Conservation (phyloP, 2,797 vertebrate genomes). For the Trachurus trachurus region DNA sequence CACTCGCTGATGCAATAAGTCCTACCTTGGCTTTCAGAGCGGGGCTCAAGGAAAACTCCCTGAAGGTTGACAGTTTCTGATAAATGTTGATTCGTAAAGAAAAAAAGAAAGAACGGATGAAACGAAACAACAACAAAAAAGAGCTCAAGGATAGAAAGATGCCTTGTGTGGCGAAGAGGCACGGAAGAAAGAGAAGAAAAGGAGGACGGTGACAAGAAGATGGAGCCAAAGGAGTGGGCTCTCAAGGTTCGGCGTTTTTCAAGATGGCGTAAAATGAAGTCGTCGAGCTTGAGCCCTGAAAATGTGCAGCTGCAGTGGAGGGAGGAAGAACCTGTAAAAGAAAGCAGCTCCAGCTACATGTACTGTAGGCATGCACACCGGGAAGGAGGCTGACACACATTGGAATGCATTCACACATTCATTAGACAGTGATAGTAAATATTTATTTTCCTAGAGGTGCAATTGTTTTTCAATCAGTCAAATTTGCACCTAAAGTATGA, state of each 20-base stretch:
- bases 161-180: neutral
- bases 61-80: slow-evolving; percentile 17
- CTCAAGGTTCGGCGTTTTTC: slow-evolving; percentile 36
- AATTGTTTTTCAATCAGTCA: too few relatives aligned
- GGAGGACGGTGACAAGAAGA: slow-evolving; percentile 14
- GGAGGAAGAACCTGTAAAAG: slow-evolving; percentile 9
- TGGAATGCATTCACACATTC: slow-evolving; percentile 4
- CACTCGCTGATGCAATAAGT: neutral
- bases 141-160: slow-evolving; percentile 19
- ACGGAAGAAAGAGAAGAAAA: slow-evolving; percentile 14
- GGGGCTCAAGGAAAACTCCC: slow-evolving; percentile 37
- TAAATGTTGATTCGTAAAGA: neutral
- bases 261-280: slow-evolving; percentile 19
- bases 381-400: slow-evolving; percentile 48
- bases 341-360: slow-evolving; percentile 24
- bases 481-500: neutral
- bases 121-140: too few relatives aligned
- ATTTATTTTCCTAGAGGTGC: neutral
- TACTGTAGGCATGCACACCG: slow-evolving; percentile 40
- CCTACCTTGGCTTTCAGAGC: slow-evolving; percentile 76
- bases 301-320: slow-evolving; percentile 19
- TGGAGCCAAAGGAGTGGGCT: slow-evolving; percentile 23
- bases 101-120: too few relatives aligned
- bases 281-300: neutral
- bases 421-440: neutral